phyloP scores from a whole-genome alignment of 2,888 invertebrate genomes.

The Leptarthrus brevirostris region DNA sequence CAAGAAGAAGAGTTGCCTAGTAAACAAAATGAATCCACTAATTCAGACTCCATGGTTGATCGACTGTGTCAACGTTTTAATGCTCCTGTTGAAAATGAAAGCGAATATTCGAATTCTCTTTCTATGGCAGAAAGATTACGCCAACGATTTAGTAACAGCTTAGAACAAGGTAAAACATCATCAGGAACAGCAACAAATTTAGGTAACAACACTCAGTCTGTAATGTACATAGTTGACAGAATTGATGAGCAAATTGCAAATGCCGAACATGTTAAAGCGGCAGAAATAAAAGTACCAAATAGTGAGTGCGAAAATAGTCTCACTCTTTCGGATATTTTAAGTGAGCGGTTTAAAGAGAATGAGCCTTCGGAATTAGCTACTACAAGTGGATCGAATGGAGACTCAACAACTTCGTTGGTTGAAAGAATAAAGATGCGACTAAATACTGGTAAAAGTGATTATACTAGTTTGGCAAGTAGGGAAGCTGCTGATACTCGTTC shows the following conservation, averaged over 20 bases:
- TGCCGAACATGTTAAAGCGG: conserved; percentile 5
- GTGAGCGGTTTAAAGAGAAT: not conserved
- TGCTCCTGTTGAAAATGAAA: conserved; percentile 21
- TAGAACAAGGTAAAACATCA: not conserved
- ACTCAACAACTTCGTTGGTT: not conserved
- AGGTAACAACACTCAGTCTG: not conserved
- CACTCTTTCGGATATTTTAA: conserved; percentile 10
- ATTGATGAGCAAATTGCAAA: not conserved
- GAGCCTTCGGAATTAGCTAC: not conserved
- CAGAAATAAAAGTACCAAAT: not conserved
- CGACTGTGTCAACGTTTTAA: conserved; percentile 38
- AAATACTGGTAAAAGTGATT: not conserved
- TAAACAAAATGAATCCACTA: not conserved
- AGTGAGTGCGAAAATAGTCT: not conserved
- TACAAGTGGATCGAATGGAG: not conserved
- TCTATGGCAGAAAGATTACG: conserved; percentile 47
- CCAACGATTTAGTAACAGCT: conserved; percentile 29
- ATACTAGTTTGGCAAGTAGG: too few relatives aligned
- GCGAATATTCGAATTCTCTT: conserved; percentile 24
- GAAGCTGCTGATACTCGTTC: not conserved
- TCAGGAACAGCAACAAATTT: too few relatives aligned
- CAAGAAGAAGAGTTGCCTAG: not conserved
- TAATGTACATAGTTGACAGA: conserved; percentile 13
- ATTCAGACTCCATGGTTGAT: conserved; percentile 8
- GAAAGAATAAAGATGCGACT: conserved; percentile 4